Evolutionary conservation across 2,113 vertebrate species (phyloP), one percentile per base, ranked within the genome.

Genomic region (Saccopteryx bilineata): DNA sequence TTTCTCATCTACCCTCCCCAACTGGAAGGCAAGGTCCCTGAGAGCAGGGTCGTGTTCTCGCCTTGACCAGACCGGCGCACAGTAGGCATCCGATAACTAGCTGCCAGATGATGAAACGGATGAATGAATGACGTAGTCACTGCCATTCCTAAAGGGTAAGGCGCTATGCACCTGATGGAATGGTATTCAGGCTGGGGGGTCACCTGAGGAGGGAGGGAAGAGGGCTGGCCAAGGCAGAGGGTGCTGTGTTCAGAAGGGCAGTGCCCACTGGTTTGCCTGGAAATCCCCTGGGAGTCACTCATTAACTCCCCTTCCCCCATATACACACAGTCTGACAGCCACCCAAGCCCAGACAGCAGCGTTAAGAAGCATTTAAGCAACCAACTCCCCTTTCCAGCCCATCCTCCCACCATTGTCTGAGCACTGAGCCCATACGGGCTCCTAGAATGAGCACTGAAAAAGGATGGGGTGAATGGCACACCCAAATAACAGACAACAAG

Each of bases 201-300:
- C 21, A 21, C 46, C 54, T 33, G 19, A 19, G 50, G 19, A 12
- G 19, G 17, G 17, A 58, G 11, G 39, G 17, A 8, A 7, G 24
- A n/a, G 24, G 78, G 48, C 19, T 63, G 93, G 58, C 80, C 33
- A 19, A 46, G 75, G 71, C 9, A 0, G 39, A 52, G 5, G 39
- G 39, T n/a, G 46, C 48, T 75, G n/a, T 82, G 90, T 75, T 50
- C 63, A 61, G 33, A 24, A 68, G 81, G 89, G 81, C 79, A 1
- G n/a, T 7, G 63, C 39, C 66, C 46, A 24, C 17, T 18, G 18
- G 12, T 24, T 26, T 52, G 26, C 63, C 82, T 91, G 93, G 93
- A 97, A 96, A 93, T 90, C 89, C 94, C 96, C 87, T 23, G 24
- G 48, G 66, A 82, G 87, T 93, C 66, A 58, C 87, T 96, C 54